Base-by-base conservation (phyloP, 2,797 vertebrate species). In the Setipinna tenuifilis region DNA sequence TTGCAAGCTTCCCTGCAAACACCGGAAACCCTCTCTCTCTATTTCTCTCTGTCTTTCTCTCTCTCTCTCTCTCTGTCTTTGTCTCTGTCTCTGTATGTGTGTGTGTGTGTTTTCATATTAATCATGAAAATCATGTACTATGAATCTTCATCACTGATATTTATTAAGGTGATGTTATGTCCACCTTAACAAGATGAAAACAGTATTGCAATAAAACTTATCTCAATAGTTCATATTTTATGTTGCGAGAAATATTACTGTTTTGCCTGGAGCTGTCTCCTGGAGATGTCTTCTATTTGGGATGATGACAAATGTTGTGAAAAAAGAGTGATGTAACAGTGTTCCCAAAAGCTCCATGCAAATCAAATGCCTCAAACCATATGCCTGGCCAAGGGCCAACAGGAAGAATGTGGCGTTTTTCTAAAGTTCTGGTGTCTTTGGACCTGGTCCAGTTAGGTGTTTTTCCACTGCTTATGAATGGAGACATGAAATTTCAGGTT, bases 401-500 rank as follows among this genome's bases (percentile, higher is more conserved):
- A 41, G 41, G 19, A 78, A 44, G 71, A 35, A 19, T 5, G 31
- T 31, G 65, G 10, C 0, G 14, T 78, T 75, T 78, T 41, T 35
- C 5, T 17, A 35, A 35, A 5, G 28, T 75, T 41, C 28, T 75
- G 68, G 68, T 75, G 25, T 75, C 28, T 35, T 75, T 75, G 68
- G 68, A 78, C 21, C 19, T 1, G 17, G 31, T 78, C 35, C 71
- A 78, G 71, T 16, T 44, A 41, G 31, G 71, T 78, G 17, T 78
- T 44, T 78, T 78, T 44, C 71, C 71, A 21, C 31, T 21, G 71
- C 71, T 44, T 78, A 21, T 78, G 71, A 85, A 44, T 81, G 71
- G 57, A 46, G 12, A 65, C 65, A 59, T 50, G 48, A 82, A 44
- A 61, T 41, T 59, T 59, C 21, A 17, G 12, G 48, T 62, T 50